These are phyloP conservation scores for Nesogale talazaci DNA, from an alignment of 2,113 vertebrate genomes.

Conservation along the genomic window DNA sequence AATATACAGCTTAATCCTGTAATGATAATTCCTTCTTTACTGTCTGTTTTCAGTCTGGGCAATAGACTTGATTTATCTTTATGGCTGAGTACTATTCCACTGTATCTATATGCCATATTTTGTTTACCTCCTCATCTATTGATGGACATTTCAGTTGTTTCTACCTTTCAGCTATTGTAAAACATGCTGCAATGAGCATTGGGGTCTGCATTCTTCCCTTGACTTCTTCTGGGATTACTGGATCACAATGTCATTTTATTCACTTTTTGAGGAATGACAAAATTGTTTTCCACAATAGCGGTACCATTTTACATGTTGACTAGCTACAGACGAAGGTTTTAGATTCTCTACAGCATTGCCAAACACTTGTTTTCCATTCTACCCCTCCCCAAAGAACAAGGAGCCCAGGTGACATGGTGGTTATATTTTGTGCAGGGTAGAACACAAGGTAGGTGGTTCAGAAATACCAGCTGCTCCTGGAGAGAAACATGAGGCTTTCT, in stretches of 20 bases:
- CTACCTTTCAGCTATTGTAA: neutral
- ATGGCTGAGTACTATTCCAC: neutral
- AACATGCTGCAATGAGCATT: neutral
- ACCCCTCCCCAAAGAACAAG: too few relatives aligned
- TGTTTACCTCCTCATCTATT: neutral
- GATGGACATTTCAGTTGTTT: neutral
- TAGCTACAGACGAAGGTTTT: neutral
- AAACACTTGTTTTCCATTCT: neutral
- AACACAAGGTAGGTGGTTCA: neutral
- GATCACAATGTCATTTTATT: neutral
- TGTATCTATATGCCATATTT: neutral
- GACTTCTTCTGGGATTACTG: neutral
- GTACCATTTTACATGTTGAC: neutral
- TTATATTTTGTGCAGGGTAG: too few relatives aligned
- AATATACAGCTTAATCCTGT: too few relatives aligned
- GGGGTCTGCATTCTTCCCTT: neutral
- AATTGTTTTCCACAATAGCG: neutral
- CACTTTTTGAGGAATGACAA: too few relatives aligned
- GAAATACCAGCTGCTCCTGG: neutral
- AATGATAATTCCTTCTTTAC: too few relatives aligned
- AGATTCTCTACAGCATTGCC: neutral
- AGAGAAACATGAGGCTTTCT: neutral
- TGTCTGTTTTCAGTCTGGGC: too few relatives aligned
- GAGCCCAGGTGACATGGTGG: too few relatives aligned
- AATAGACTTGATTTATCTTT: neutral